A percentile compares a stretch with the other conserved stretches of the same genome.
Evolutionary conservation across 2,113 vertebrate genomes (phyloP).

Genomic region (Onychostoma macrolepis): DNA sequence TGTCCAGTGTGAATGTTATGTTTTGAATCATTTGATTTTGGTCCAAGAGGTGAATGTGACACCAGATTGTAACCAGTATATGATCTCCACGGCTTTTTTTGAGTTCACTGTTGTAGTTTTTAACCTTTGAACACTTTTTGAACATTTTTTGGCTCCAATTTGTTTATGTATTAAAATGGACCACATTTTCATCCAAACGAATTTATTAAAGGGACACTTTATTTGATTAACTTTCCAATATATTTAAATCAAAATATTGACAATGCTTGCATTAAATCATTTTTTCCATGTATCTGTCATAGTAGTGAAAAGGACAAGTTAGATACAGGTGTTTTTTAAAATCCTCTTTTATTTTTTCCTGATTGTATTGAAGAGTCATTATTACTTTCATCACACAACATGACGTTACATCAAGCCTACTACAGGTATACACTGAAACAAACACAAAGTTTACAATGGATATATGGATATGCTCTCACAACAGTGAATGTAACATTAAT

Average conservation of each 20-base stretch:
- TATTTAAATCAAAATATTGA: not conserved
- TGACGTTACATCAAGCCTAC: slow-evolving; percentile 90
- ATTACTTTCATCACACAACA: slow-evolving; percentile 94
- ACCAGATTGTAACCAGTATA: no score
- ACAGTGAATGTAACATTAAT: slow-evolving; percentile 82
- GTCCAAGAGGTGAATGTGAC: no score
- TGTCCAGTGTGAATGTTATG: no score
- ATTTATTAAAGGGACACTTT: not conserved
- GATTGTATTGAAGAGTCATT: slow-evolving; percentile 89
- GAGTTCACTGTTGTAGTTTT: no score
- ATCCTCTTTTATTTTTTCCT: slow-evolving; percentile 58
- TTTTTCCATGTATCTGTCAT: no score
- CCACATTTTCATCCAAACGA: not conserved
- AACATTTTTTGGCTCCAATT: no score
- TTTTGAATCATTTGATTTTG: no score
- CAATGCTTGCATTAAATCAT: not conserved
- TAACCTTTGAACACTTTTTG: no score
- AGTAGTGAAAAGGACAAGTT: not conserved
- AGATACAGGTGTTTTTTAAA: slow-evolving; percentile 22
- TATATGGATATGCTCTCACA: no score
- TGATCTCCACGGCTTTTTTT: no score
- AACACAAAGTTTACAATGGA: no score
- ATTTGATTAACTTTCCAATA: not conserved
- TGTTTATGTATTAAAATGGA: not conserved
- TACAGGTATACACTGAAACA: slow-evolving; percentile 93